Evolutionary conservation across 1,140 invertebrate species (phyloP).

Genomic region (Trachymyrmex cornetzi): DNA sequence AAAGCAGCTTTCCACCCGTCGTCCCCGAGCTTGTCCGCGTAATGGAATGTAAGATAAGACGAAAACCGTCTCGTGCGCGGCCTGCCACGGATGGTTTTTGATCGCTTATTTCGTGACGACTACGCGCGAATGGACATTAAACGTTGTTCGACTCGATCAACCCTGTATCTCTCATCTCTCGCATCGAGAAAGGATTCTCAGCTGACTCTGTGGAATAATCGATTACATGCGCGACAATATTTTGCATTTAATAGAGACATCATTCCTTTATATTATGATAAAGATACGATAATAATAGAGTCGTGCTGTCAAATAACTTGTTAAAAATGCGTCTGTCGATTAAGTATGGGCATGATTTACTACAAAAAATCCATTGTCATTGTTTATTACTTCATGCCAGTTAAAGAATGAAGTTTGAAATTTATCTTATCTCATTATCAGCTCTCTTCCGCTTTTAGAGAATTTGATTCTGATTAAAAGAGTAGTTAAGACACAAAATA

Average conservation of each 20-base stretch:
- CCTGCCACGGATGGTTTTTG: conserved; percentile 58
- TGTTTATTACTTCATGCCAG: too few species aligned
- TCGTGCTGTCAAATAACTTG: conserved; percentile 22
- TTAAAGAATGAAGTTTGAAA: too few species aligned
- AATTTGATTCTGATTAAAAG: too few species aligned
- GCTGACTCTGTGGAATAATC: conserved; percentile 27
- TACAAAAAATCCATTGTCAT: not conserved
- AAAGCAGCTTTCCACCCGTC: conserved; percentile 72
- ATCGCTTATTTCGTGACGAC: conserved; percentile 56
- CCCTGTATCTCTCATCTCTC: conserved; percentile 34
- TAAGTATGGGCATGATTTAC: not conserved
- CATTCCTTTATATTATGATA: conserved; percentile 3
- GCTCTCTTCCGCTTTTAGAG: too few species aligned
- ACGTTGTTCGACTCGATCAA: conserved; percentile 23
- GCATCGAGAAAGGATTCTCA: not conserved
- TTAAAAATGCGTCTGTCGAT: not conserved
- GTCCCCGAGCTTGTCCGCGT: conserved; percentile 65
- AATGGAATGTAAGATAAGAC: conserved; percentile 70
- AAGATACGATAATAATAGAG: conserved; percentile 45
- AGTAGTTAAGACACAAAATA: too few species aligned
- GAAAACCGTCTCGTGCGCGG: conserved; percentile 63
- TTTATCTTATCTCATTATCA: too few species aligned
- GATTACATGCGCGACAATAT: conserved; percentile 54
- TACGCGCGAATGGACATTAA: conserved; percentile 58
- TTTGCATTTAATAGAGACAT: conserved; percentile 33